Evolutionary conservation across 2,113 vertebrate genomes (phyloP), one percentile per base, ranked within the genome.

Genomic region (Cryptomyrus ogoouensis): DNA sequence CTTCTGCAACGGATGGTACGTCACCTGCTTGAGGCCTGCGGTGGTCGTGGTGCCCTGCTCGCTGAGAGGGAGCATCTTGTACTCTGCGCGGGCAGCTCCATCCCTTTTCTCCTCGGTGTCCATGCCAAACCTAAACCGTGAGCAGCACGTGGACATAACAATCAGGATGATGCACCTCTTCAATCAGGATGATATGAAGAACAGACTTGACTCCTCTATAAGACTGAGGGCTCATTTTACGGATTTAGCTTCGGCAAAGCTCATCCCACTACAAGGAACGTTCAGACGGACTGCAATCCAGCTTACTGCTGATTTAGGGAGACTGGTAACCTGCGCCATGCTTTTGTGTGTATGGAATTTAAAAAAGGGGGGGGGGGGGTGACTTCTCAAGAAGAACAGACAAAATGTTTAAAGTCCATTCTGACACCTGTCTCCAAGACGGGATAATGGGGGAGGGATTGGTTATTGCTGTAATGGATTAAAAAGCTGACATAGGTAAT

Each of bases 31-130:
- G 42, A 93, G 87, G 6, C 96, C 96, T 0, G 93, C 89, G 0
- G 92, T 85, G 0, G 95, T 91, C n/a, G 96, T 91, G 15, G 90
- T 52, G 0, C 94, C 95, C 0, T 91, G 92, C 1, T 98, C 97
- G 0, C 92, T 88, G 7, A 93, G 95, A 0, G 95, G 39, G 0
- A 95, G 19, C 77, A 96, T 94, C 93, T 96, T 98, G 89, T 97
- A 96, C 90, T 98, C 97, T 0, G 96, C 94, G 96, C 97, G 97
- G 15, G 93, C 92, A 44, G 90, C 56, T 3, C 96, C 96, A 80
- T 96, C 95, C 91, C 95, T 97, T 85, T 94, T 96, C 84, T 91
- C 88, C 50, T 98, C 97, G 0, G 93, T 90, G 89, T 97, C 97
- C 0, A 89, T 77, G 19, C 94, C 92, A 80, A 91, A 96, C 92